These are phyloP conservation scores for Clarias magur DNA, from an alignment of 2,113 vertebrate genomes.

Conservation along the genomic window DNA sequence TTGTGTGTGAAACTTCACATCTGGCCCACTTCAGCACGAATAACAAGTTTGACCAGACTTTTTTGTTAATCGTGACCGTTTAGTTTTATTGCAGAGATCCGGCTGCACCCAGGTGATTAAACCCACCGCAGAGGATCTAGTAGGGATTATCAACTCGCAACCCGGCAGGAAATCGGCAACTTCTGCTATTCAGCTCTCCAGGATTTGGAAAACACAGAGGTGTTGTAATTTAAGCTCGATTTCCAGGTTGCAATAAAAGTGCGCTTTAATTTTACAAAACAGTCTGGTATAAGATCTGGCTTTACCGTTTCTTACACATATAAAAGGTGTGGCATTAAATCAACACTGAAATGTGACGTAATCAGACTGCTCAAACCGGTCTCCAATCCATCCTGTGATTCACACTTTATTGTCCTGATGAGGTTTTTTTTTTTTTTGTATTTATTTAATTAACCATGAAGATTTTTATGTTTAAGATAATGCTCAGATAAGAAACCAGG, in stretches of 20 bases:
- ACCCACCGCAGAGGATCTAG: neutral
- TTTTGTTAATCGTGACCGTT: neutral
- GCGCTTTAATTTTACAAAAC: neutral
- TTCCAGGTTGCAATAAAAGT: neutral
- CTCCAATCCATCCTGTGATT: too few relatives aligned
- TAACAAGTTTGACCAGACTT: neutral
- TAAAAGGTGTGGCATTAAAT: neutral
- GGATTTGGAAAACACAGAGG: neutral
- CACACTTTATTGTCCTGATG: neutral
- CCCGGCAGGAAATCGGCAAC: neutral
- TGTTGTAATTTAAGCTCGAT: neutral
- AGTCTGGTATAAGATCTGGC: neutral
- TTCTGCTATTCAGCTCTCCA: neutral
- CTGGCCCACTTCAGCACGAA: neutral
- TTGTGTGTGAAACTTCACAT: neutral
- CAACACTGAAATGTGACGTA: neutral
- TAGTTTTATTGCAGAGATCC: neutral
- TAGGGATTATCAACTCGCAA: neutral
- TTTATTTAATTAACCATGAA: neutral
- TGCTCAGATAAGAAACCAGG: slow-evolving; percentile 37
- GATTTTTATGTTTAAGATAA: neutral
- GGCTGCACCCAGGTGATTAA: neutral
- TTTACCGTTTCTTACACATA: neutral
- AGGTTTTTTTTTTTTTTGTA: too few relatives aligned
- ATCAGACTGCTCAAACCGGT: too few relatives aligned